These are phyloP conservation scores for Rhynchopsitta pachyrhyncha DNA, from an alignment of 2,113 vertebrate species.

Conservation along the genomic window DNA sequence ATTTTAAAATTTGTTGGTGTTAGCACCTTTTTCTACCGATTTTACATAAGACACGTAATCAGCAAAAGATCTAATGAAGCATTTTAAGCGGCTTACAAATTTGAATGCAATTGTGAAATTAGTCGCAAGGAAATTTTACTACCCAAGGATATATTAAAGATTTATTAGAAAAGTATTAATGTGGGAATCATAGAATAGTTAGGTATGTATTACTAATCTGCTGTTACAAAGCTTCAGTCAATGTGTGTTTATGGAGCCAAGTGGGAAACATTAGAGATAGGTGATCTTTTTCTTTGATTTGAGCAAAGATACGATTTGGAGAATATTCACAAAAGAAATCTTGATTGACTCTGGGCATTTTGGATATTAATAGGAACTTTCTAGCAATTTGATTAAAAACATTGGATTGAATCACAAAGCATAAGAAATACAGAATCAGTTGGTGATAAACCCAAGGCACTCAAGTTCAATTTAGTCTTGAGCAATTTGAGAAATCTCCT, in stretches of 20 bases:
- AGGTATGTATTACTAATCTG: neutral
- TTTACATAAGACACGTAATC: neutral
- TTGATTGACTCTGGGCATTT: neutral
- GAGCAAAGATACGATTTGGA: neutral
- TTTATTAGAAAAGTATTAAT: neutral
- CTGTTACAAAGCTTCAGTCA: neutral
- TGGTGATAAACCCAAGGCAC: neutral
- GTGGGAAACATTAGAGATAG: neutral
- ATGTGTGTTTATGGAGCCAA: neutral
- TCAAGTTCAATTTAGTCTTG: neutral
- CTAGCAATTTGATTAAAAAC: neutral
- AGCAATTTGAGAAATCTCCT: neutral
- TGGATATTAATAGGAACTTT: neutral
- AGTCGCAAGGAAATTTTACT: neutral
- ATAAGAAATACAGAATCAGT: neutral
- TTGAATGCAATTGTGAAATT: neutral
- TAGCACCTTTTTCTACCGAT: neutral
- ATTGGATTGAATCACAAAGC: neutral
- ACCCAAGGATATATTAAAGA: neutral
- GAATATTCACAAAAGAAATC: neutral
- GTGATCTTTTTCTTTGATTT: neutral
- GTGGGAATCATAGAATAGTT: neutral
- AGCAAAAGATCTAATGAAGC: neutral
- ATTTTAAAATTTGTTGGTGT: neutral
- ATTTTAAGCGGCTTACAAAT: neutral